Conservation (phyloP, 2,113 vertebrate genomes). For the Gadus macrocephalus region DNA sequence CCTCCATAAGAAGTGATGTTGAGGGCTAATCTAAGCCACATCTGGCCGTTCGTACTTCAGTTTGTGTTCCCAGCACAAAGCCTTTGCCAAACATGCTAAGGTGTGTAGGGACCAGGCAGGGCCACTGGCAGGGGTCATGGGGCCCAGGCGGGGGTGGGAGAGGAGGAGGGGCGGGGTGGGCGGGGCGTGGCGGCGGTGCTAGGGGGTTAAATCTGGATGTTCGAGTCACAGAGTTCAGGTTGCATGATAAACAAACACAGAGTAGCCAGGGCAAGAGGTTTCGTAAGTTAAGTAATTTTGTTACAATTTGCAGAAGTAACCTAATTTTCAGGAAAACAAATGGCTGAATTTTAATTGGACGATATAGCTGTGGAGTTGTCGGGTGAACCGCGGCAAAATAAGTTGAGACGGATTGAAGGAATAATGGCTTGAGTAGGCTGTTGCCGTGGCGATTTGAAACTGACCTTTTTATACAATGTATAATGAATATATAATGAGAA, state of each 20-base stretch:
- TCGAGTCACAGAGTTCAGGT: slow-evolving; percentile 63
- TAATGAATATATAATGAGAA: slow-evolving; percentile 13
- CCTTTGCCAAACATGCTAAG: slow-evolving; percentile 25
- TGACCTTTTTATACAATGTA: slow-evolving; percentile 28
- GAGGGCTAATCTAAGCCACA: slow-evolving; percentile 47
- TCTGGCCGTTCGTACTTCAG: slow-evolving; percentile 38
- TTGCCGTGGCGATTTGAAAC: slow-evolving; percentile 46
- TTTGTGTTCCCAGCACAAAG: slow-evolving; percentile 41
- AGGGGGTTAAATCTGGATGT: slow-evolving; percentile 37
- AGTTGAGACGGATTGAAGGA: slow-evolving; percentile 62
- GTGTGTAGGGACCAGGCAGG: slow-evolving; percentile 43
- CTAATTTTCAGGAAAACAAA: slow-evolving; percentile 75
- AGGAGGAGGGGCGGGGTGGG: neutral
- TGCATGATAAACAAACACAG: slow-evolving; percentile 73
- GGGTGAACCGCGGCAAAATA: slow-evolving; percentile 54
- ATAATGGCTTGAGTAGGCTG: slow-evolving; percentile 60
- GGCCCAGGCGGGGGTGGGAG: too few species aligned
- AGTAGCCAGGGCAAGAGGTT: slow-evolving; percentile 56
- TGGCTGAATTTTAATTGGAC: slow-evolving; percentile 70
- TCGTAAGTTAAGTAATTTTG: slow-evolving; percentile 71
- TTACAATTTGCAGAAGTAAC: slow-evolving; percentile 76
- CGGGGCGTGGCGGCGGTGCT: neutral
- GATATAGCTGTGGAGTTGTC: slow-evolving; percentile 53
- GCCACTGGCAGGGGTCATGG: slow-evolving; percentile 26
- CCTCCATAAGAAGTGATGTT: slow-evolving; percentile 33